Base-by-base conservation (phyloP, 2,797 vertebrate species). In the Chrosomus eos region DNA sequence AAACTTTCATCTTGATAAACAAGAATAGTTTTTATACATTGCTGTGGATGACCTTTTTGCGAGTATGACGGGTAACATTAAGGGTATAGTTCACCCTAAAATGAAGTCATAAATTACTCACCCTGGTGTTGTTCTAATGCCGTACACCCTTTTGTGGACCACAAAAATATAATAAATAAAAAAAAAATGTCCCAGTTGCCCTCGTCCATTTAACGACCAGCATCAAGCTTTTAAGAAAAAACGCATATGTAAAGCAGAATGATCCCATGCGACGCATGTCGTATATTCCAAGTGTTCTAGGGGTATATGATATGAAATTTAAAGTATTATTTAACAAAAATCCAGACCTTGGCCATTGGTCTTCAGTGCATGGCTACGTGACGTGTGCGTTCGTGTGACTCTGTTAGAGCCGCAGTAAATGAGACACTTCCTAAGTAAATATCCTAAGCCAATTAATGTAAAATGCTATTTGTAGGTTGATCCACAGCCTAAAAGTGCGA, bases 141-240 rank as follows among this genome's bases (percentile, higher is more conserved):
- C 45, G 14, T 48, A 48, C 16, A 5, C 14, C 45, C 14, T 45
- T 60, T 60, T 26, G 14, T 13, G 2, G 10, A 60, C 58, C n/a
- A 26, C 2, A 60, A 14, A 60, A 60, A 0, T 4, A 26, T 1
- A 14, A 26, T 26, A 0, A 23, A 21, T 21, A 7, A 19, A 53
- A 21, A 53, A 7, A 19, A 53, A 23, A 8, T 7, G 0, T 13
- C n/a, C 58, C 14, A 5, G 1, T 14, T 1, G 4, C 14, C 0
- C 45, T 16, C 1, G 4, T 55, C 53, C 53, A 55, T 55, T 23
- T 55, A 58, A n/a, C 9, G 21, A 58, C 21, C 53, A n/a, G 53
- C 8, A 58, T n/a, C 3, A n/a, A 58, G 53, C 53, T 10, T 58
- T n/a, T 58, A 1, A 6, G 10, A 55, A 58, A 60, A 14, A 2